phyloP scores from a whole-genome alignment of 2,888 invertebrate genomes.

The Leistus spinibarbis region DNA sequence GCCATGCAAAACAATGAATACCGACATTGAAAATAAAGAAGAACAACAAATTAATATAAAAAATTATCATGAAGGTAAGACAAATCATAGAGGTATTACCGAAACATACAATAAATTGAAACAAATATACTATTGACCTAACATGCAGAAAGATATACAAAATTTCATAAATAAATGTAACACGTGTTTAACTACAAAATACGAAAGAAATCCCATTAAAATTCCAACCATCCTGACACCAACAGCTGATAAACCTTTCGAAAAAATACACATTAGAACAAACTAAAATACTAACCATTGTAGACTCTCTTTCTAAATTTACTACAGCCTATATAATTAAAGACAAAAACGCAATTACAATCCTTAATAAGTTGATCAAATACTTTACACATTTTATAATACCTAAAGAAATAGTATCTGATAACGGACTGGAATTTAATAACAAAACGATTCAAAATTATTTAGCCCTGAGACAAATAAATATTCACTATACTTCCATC shows the following conservation, averaged over 20 bases:
- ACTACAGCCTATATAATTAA: slow-evolving; percentile 24
- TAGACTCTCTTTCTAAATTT: slow-evolving; percentile 43
- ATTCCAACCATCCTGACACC: slow-evolving; percentile 41
- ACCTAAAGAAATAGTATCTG: slow-evolving; percentile 9
- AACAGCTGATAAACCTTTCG: slow-evolving; percentile 41
- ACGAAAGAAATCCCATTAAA: slow-evolving; percentile 37
- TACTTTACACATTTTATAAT: slow-evolving; percentile 14
- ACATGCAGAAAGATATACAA: no score
- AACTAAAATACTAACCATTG: slow-evolving; percentile 39
- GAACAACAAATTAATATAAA: no score
- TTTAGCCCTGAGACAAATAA: no score
- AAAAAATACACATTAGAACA: slow-evolving; percentile 41
- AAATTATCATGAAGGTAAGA: no score
- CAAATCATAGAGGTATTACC: no score
- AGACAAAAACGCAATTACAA: slow-evolving; percentile 1
- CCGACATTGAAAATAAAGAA: no score
- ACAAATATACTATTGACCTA: slow-evolving; percentile 5
- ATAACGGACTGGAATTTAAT: no score
- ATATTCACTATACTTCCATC: no score
- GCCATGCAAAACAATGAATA: no score
- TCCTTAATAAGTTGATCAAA: neutral
- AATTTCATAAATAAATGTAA: slow-evolving; percentile 29
- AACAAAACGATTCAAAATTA: no score
- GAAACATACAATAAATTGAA: no score
- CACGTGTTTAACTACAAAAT: slow-evolving; percentile 36